phyloP scores from a whole-genome alignment of 1,140 invertebrate genomes.

The Colletes gigas region DNA sequence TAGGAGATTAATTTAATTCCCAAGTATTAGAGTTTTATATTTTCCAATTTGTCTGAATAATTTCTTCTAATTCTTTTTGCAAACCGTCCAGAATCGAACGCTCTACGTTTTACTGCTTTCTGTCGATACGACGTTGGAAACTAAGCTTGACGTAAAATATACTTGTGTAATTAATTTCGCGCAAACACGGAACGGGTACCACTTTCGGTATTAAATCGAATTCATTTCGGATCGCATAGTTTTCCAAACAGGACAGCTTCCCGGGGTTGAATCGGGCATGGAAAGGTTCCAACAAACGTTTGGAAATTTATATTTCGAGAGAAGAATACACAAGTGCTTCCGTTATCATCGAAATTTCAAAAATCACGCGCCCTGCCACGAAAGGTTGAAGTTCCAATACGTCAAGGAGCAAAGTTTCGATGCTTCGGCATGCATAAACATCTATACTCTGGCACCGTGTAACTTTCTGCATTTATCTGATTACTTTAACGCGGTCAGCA shows the following conservation, averaged over 20 bases:
- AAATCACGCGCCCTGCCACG: neutral
- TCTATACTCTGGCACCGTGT: no score
- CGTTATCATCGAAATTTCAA: neutral
- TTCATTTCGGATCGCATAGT: neutral
- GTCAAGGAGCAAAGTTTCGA: no score
- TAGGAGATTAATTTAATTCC: neutral
- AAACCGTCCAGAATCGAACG: no score
- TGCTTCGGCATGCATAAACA: no score
- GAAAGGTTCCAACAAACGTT: constrained; percentile 3
- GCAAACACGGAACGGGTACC: neutral
- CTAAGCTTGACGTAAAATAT: no score
- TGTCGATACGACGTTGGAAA: no score
- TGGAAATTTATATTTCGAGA: neutral
- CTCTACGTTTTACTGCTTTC: no score
- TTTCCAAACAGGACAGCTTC: neutral
- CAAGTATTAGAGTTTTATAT: no score
- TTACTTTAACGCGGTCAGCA: neutral
- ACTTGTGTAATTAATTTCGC: no score
- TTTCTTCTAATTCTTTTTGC: no score
- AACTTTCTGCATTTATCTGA: no score
- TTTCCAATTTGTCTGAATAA: no score
- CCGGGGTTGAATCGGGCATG: neutral
- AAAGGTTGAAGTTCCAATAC: neutral
- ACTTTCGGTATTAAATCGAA: neutral
- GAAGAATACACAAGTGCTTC: neutral